A percentile compares a stretch with the other conserved stretches of the same genome.
Evolutionary conservation across 2,113 vertebrate genomes (phyloP).

Genomic region (Blennius ocellaris): DNA sequence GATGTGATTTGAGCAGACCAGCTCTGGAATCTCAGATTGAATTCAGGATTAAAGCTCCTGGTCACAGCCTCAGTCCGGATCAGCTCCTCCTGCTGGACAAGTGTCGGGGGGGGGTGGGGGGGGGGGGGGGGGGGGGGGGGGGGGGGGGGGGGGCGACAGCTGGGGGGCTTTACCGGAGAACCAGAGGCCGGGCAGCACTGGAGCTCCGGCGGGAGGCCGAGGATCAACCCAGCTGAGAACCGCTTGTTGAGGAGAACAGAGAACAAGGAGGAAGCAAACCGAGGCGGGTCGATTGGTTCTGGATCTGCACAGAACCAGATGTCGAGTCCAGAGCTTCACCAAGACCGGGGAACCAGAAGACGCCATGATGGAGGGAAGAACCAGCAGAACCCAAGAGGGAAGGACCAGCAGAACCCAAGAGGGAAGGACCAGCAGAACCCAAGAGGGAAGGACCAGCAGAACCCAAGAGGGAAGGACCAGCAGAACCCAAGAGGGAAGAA

Average conservation of each 20-base stretch:
- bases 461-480: too few relatives aligned
- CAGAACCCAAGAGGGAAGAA: too few relatives aligned
- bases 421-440: too few relatives aligned
- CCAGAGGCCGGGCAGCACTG: constrained; percentile 69
- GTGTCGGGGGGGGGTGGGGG: too few relatives aligned
- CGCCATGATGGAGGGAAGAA: constrained; percentile 63
- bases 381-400: constrained; percentile 29
- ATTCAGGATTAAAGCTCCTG: too few relatives aligned
- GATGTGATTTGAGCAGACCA: too few relatives aligned
- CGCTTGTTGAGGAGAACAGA: constrained; percentile 53
- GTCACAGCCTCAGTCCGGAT: too few relatives aligned
- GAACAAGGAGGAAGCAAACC: constrained; percentile 36
- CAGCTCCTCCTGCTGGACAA: too few relatives aligned
- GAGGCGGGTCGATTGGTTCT: constrained; percentile 37
- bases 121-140: too few relatives aligned
- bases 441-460: too few relatives aligned
- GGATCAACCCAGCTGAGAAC: constrained; percentile 76
- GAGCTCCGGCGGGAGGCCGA: constrained; percentile 82
- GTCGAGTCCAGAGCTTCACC: constrained; percentile 69
- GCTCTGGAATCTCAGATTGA: too few relatives aligned
- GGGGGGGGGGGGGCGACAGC: constrained; percentile 84
- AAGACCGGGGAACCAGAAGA: constrained; percentile 66
- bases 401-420: too few relatives aligned
- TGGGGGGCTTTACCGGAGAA: constrained; percentile 64
- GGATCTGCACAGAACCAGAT: constrained; percentile 78